These are phyloP conservation scores for Nysson spinosus DNA, from an alignment of 2,888 invertebrate genomes.

Conservation along the genomic window DNA sequence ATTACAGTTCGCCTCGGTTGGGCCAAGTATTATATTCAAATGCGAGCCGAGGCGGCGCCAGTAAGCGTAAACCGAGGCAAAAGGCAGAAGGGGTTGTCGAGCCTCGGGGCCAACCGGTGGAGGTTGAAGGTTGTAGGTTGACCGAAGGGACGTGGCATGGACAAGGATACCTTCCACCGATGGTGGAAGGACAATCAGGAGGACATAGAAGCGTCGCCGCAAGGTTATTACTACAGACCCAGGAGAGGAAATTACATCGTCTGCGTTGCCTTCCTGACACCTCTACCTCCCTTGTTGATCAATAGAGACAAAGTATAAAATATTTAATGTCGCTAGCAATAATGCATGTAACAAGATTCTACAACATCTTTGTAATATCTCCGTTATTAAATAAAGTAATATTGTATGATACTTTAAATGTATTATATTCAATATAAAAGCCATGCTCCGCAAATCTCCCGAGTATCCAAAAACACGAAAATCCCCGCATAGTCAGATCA, in stretches of 20 bases:
- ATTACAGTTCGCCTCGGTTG: constrained; percentile 75
- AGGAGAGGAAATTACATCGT: constrained; percentile 72
- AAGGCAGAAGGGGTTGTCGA: constrained; percentile 56
- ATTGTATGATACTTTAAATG: too few relatives aligned
- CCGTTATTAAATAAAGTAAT: too few relatives aligned
- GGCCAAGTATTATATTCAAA: constrained; percentile 76
- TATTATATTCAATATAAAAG: too few relatives aligned
- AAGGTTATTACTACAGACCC: constrained; percentile 53
- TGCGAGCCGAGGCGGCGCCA: constrained; percentile 66
- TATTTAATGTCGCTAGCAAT: background rate
- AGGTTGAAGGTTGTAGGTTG: constrained; percentile 63
- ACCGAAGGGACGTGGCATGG: constrained; percentile 46
- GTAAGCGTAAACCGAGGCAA: constrained; percentile 52
- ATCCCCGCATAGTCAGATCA: constrained; percentile 43
- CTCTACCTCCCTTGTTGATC: background rate
- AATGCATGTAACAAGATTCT: too few relatives aligned
- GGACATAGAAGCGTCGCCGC: constrained; percentile 61
- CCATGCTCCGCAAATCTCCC: background rate
- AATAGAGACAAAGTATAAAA: background rate
- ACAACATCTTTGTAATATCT: too few relatives aligned
- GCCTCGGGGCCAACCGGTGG: constrained; percentile 40
- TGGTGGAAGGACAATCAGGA: constrained; percentile 56
- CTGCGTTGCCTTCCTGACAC: constrained; percentile 57
- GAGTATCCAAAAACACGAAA: background rate
- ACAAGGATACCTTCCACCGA: constrained; percentile 44